These are phyloP conservation scores for Cynopterus brachyotis DNA, from an alignment of 2,113 vertebrate species.

Conservation along the genomic window DNA sequence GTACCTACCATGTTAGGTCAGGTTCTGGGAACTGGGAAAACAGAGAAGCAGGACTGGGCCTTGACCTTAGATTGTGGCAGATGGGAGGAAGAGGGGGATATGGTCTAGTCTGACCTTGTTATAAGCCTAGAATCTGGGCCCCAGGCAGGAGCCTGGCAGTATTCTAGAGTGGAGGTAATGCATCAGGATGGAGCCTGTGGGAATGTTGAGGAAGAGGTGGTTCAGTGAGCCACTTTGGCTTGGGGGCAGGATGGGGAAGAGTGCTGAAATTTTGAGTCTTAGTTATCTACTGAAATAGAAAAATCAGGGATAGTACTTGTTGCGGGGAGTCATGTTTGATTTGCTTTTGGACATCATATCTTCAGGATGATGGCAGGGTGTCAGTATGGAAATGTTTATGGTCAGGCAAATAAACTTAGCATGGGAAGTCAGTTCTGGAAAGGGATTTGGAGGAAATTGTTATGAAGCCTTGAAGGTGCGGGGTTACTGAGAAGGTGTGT, in stretches of 20 bases:
- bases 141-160: not conserved
- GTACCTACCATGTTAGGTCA: not conserved
- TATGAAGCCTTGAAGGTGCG: not conserved
- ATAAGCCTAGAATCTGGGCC: not conserved
- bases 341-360: not conserved
- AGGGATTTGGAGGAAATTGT: not conserved
- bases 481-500: not conserved
- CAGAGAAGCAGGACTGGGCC: not conserved
- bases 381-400: not conserved
- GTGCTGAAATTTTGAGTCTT: not conserved
- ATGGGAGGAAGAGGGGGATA: not conserved
- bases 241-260: not conserved
- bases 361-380: not conserved
- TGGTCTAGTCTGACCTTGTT: not conserved
- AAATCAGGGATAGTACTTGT: not conserved
- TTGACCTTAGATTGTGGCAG: conserved; percentile 14
- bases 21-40: conserved; percentile 4
- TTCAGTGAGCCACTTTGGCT: not conserved
- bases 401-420: not conserved
- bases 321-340: not conserved
- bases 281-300: not conserved
- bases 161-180: not conserved
- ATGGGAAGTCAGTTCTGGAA: not conserved
- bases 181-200: not conserved
- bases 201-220: not conserved